Base-by-base conservation (phyloP, 2,797 vertebrate species). In the Holocentrus rufus region DNA sequence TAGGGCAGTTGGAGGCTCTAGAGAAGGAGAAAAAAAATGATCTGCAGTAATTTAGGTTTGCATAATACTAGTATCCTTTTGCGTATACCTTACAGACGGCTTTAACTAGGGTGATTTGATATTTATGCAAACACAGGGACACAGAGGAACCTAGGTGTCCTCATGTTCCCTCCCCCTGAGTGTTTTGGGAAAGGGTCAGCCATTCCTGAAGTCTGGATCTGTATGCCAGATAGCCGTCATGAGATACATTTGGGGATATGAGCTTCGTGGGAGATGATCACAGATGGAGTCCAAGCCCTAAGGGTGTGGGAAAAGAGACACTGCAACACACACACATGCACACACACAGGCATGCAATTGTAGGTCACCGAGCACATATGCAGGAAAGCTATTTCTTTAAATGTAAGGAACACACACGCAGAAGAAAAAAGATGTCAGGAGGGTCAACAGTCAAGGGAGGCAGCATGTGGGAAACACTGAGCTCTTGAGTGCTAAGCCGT, bases 201-300 rank as follows among this genome's bases (percentile, higher is more conserved):
- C 5, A 17, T 44, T 23, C 13, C 23, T 50, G 44, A 20, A 18
- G 44, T 50, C 27, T 5, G 25, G 18, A 20, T 17, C 61, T 31
- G 61, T 50, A 31, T 47, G 44, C 46, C 46, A 50, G 22, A 31
- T 5, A 49, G 44, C 67, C 10, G 1, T 65, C 23, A 61, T 64
- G 23, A 27, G 22, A 63, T 50, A 39, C 30, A 17, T 73, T 82
- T 81, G 72, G 68, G 68, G 76, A 83, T 87, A 68, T 66, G 80
- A 84, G 69, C 84, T 77, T 79, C 79, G 84, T 82, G 63, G 69
- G 83, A 77, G 79, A 73, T n/a, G n/a, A n/a, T n/a, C n/a, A 90
- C 91, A 90, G 89, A 90, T 90, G 89, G 89, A 86, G 85, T 74
- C 55, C 57, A 80, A 60, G 76, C 89, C 91, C 81, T 72, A 23